These are phyloP conservation scores for Dryoscopus gambensis DNA, from an alignment of 2,113 vertebrate genomes.

Conservation along the genomic window DNA sequence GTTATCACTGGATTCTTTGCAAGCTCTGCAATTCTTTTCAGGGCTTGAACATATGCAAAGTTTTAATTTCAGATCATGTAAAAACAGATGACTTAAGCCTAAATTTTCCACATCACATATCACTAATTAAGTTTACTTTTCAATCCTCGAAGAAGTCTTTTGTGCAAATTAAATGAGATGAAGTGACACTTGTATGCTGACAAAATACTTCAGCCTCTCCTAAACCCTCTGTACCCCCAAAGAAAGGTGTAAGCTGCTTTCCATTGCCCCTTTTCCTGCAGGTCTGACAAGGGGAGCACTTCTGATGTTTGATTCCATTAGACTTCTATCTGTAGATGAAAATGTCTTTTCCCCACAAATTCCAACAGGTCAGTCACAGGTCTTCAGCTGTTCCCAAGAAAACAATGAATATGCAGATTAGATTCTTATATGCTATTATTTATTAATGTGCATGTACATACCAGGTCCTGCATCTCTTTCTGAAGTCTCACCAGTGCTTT, in stretches of 20 bases:
- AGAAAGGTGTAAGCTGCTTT: background rate
- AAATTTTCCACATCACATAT: background rate
- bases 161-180: background rate
- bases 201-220: background rate
- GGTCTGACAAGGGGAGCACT: background rate
- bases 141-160: background rate
- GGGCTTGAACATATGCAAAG: background rate
- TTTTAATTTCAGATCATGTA: background rate
- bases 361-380: background rate
- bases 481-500: constrained; percentile 91
- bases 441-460: constrained; percentile 33
- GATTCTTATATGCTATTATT: background rate
- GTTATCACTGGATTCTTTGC: background rate
- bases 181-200: background rate
- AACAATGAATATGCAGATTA: background rate
- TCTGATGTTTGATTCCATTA: background rate
- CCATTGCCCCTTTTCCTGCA: background rate
- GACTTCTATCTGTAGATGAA: background rate
- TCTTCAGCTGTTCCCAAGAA: background rate
- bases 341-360: background rate
- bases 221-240: background rate
- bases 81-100: background rate
- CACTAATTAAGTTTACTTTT: background rate
- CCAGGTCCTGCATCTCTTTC: constrained; percentile 99
- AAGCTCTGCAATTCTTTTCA: background rate